Evolutionary conservation across 2,113 vertebrate genomes (phyloP).

Genomic region (Eptesicus fuscus): DNA sequence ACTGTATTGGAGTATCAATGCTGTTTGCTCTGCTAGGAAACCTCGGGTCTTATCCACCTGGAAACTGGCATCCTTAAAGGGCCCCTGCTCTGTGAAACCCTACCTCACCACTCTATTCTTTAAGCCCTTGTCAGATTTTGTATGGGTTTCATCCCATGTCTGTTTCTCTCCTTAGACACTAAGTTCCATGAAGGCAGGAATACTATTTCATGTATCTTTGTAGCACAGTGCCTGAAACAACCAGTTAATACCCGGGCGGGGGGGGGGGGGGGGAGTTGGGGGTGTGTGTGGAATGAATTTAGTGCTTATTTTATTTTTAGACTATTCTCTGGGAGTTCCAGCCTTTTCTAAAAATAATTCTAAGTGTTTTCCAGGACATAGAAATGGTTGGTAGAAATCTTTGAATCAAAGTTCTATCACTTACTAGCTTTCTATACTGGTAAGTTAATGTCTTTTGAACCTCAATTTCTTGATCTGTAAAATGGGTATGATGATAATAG

Average conservation of each 20-base stretch:
- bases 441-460: not conserved
- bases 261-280: accelerated
- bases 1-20: not conserved
- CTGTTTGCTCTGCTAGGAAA: not conserved
- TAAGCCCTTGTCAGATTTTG: not conserved
- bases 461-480: not conserved
- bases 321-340: not conserved
- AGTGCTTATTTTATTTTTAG: not conserved
- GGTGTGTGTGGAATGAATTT: not conserved
- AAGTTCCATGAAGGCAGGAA: not conserved
- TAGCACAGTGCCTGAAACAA: not conserved
- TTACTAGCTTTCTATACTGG: not conserved
- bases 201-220: not conserved
- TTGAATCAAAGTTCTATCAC: not conserved
- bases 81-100: not conserved
- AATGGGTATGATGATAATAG: not conserved
- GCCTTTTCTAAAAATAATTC: not conserved
- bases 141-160: not conserved
- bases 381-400: not conserved
- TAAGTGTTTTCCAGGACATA: not conserved
- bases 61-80: not conserved
- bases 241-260: not conserved
- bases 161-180: not conserved
- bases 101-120: not conserved
- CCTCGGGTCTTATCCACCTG: no score